Conservation (phyloP, 2,113 vertebrate species). For the Erpornis zantholeuca region DNA sequence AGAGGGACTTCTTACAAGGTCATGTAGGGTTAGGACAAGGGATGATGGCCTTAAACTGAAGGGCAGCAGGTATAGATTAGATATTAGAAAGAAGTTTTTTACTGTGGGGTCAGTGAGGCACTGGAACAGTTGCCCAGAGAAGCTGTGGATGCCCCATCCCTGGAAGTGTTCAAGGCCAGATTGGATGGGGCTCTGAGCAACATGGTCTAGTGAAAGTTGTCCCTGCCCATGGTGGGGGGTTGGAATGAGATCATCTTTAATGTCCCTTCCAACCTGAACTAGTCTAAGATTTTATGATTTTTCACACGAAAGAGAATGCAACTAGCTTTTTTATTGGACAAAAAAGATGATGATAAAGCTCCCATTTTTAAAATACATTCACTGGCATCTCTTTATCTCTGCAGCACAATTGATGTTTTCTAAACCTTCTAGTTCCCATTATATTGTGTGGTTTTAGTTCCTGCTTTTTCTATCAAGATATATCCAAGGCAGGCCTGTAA, state of each 20-base stretch:
- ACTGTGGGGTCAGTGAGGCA: not conserved
- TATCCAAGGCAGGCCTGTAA: not conserved
- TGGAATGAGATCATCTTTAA: not conserved
- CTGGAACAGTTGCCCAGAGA: not conserved
- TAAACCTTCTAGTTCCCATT: not conserved
- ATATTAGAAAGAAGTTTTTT: not conserved
- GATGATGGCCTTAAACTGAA: not conserved
- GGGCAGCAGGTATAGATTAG: not conserved
- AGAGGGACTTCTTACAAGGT: not conserved
- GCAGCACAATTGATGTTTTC: not conserved
- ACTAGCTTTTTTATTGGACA: constrained; percentile 2
- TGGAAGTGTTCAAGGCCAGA: not conserved
- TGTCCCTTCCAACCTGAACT: not conserved
- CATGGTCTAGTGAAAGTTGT: not conserved
- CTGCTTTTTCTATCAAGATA: not conserved
- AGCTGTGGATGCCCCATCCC: not conserved
- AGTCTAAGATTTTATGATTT: not conserved
- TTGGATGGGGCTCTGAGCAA: not conserved
- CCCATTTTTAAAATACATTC: not conserved
- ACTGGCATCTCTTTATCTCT: not conserved
- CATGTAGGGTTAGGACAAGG: not conserved
- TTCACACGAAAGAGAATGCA: not conserved
- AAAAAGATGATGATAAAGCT: not conserved
- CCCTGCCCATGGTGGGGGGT: too few species aligned
- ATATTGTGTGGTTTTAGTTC: not conserved